Percentiles rank a stretch among this genome's conserved stretches.
Conservation (phyloP, 2,888 invertebrate genomes). For the Dicycla oo region DNA sequence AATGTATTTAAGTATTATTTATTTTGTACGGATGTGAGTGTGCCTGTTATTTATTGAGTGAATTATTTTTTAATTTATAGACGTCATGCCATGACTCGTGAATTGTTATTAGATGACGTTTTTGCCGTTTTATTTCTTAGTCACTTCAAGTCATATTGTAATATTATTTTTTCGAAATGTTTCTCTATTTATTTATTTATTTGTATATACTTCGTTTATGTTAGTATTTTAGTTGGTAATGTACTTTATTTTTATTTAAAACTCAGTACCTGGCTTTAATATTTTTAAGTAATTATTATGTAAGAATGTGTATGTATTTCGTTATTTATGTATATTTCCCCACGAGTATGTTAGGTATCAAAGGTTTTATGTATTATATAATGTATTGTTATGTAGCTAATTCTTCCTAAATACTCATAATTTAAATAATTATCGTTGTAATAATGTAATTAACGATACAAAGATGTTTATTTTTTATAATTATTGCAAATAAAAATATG, state of each 20-base stretch:
- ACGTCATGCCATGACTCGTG: conserved; percentile 65
- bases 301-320: conserved; percentile 67
- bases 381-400: conserved; percentile 45
- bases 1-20: conserved; percentile 76
- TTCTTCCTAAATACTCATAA: conserved; percentile 62
- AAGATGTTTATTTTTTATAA: conserved; percentile 59
- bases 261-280: conserved; percentile 85
- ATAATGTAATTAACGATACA: conserved; percentile 53
- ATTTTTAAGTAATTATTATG: conserved; percentile 77
- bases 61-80: conserved; percentile 70
- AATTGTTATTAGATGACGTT: conserved; percentile 45
- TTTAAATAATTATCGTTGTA: conserved; percentile 46
- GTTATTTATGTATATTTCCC: conserved; percentile 54
- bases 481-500: conserved; percentile 61
- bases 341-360: conserved; percentile 58
- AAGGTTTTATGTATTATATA: conserved; percentile 35
- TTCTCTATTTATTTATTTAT: conserved; percentile 71
- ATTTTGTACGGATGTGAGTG: conserved; percentile 78
- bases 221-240: conserved; percentile 68
- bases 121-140: conserved; percentile 53
- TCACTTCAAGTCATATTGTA: conserved; percentile 62
- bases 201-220: conserved; percentile 69
- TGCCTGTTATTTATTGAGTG: conserved; percentile 75
- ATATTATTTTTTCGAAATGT: conserved; percentile 54
- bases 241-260: conserved; percentile 64